phyloP scores from a whole-genome alignment of 2,113 vertebrate genomes.

The Peucedramus taeniatus region DNA sequence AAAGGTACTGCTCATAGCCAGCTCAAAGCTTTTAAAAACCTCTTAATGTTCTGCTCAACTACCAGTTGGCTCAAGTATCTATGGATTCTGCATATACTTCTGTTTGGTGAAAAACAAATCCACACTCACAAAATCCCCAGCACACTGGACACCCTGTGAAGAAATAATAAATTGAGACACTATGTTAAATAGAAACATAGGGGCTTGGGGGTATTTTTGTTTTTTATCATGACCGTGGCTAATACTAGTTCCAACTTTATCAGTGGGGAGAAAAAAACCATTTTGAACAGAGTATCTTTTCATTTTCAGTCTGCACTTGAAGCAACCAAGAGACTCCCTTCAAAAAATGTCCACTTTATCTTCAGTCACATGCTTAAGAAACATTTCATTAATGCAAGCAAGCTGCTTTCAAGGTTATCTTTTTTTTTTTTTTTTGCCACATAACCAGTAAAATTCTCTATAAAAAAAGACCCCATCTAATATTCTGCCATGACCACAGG shows the following conservation, averaged over 20 bases:
- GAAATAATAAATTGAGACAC: slow-evolving; percentile 36
- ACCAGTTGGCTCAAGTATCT: slow-evolving; percentile 6
- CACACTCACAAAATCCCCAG: slow-evolving; percentile 12
- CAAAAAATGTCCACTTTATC: neutral
- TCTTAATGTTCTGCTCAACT: slow-evolving; percentile 12
- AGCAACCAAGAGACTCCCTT: neutral
- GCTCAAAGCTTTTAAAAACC: slow-evolving; percentile 41
- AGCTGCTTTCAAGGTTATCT: neutral
- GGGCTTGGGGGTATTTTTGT: slow-evolving; percentile 13
- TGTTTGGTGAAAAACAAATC: slow-evolving; percentile 47
- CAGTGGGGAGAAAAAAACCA: slow-evolving; percentile 13
- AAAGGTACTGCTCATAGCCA: neutral
- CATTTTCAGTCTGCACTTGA: neutral
- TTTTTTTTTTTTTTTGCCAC: neutral
- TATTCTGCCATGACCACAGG: neutral
- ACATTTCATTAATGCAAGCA: neutral
- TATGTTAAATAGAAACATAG: slow-evolving; percentile 25
- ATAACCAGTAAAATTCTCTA: neutral
- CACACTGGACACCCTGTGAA: slow-evolving; percentile 15
- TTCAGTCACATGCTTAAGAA: neutral
- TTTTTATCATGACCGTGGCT: neutral
- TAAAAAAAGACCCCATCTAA: neutral
- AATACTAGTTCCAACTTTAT: neutral
- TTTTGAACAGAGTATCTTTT: slow-evolving; percentile 9
- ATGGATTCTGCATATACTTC: neutral